Conservation (phyloP, 2,797 vertebrate species). For the Halcyon badia region DNA sequence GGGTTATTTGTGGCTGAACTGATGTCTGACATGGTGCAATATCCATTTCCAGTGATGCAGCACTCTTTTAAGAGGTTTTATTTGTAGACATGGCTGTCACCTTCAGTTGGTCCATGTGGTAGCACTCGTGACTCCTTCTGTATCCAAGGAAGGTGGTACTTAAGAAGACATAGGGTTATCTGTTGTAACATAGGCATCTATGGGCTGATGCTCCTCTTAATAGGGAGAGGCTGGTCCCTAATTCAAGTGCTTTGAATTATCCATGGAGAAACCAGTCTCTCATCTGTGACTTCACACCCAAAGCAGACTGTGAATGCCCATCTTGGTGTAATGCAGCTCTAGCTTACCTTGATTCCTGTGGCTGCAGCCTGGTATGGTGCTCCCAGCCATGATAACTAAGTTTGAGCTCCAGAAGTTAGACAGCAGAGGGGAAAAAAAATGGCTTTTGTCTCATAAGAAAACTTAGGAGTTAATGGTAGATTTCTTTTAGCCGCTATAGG, state of each 20-base stretch:
- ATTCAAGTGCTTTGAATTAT: neutral
- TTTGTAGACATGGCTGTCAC: neutral
- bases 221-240: neutral
- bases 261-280: neutral
- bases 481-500: neutral
- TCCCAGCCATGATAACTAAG: neutral
- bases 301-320: neutral
- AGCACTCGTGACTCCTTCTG: neutral
- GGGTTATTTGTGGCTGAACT: neutral
- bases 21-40: neutral
- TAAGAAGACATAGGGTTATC: neutral
- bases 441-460: neutral
- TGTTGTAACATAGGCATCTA: neutral
- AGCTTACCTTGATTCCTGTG: neutral
- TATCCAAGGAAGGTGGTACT: neutral
- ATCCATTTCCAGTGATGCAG: neutral
- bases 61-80: neutral
- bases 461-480: neutral
- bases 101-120: accelerated
- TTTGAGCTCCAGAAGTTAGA: neutral
- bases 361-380: neutral
- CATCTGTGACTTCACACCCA: neutral
- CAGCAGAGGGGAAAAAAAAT: too few species aligned
- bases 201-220: neutral
- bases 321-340: neutral